These are phyloP conservation scores for Calephelis nemesis DNA, from an alignment of 1,140 invertebrate genomes.

Conservation along the genomic window DNA sequence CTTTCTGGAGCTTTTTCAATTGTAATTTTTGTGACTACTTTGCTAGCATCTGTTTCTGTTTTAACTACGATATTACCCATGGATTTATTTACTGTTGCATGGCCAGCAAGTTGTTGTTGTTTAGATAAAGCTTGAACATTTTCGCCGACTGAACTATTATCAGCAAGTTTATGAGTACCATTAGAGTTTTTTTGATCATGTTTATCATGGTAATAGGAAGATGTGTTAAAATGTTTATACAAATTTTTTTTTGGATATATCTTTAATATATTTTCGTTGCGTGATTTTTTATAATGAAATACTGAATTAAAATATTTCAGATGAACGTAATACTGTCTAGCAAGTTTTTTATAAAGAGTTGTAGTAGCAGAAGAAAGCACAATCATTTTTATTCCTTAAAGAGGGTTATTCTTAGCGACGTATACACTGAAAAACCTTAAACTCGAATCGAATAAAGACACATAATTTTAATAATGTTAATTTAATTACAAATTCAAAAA, in stretches of 20 bases:
- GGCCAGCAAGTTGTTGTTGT: not conserved
- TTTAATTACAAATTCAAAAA: constrained; percentile 14
- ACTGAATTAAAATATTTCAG: constrained; percentile 32
- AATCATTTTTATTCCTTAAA: constrained; percentile 35
- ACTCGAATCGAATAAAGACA: not conserved
- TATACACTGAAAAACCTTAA: not conserved
- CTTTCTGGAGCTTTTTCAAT: constrained; percentile 53
- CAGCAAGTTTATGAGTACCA: constrained; percentile 28
- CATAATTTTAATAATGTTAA: constrained; percentile 3
- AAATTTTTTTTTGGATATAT: constrained; percentile 27
- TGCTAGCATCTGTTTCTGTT: constrained; percentile 60
- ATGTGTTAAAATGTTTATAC: constrained; percentile 45
- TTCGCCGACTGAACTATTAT: constrained; percentile 25
- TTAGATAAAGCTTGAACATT: constrained; percentile 1
- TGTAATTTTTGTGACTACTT: constrained; percentile 67
- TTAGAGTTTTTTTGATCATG: constrained; percentile 41
- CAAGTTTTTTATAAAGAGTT: constrained; percentile 58
- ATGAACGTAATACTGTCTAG: constrained; percentile 43
- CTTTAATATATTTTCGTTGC: constrained; percentile 1
- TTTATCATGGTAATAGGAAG: constrained; percentile 51
- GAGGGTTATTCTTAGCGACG: not conserved
- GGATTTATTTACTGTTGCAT: constrained; percentile 32
- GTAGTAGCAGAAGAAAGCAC: constrained; percentile 57
- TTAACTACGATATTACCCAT: constrained; percentile 62
- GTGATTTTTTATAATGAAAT: constrained; percentile 14